A percentile compares a stretch with the other conserved stretches of the same genome.
Evolutionary conservation across 2,888 invertebrate species (phyloP).

Genomic region (Chymomyza amoena): DNA sequence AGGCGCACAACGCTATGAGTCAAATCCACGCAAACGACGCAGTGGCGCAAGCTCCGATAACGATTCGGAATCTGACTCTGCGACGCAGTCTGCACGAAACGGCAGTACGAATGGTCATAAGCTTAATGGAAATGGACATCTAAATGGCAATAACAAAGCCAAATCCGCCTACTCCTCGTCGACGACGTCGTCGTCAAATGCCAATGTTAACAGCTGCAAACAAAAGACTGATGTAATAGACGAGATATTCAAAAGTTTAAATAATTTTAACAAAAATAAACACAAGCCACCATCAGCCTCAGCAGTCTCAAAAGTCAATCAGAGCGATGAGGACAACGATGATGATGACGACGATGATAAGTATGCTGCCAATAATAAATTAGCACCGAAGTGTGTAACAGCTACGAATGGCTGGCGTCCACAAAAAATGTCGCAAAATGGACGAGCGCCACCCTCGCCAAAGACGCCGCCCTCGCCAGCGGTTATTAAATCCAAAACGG

Average conservation of each 20-base stretch:
- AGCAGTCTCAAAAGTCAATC: constrained; percentile 7
- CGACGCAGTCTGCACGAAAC: constrained; percentile 8
- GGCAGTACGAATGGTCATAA: constrained; percentile 47
- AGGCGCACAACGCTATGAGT: constrained; percentile 14
- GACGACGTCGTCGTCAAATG: constrained; percentile 37
- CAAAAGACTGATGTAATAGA: constrained; percentile 73
- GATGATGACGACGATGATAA: constrained; percentile 15
- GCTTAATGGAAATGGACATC: constrained; percentile 43
- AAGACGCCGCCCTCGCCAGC: constrained; percentile 76
- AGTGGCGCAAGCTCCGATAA: constrained; percentile 53
- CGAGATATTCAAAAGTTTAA: constrained; percentile 69
- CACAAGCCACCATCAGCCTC: constrained; percentile 12
- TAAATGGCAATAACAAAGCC: constrained; percentile 33
- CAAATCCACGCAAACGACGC: constrained; percentile 62
- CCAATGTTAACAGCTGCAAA: constrained; percentile 52
- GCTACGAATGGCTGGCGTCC: constrained; percentile 52
- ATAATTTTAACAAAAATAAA: constrained; percentile 43
- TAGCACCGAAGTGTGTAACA: not conserved
- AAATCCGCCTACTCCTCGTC: constrained; percentile 24
- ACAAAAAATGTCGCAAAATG: constrained; percentile 34
- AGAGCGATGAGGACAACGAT: constrained; percentile 25
- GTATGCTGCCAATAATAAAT: constrained; percentile 1
- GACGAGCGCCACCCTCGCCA: constrained; percentile 45
- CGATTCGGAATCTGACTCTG: constrained; percentile 34
- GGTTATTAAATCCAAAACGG: constrained; percentile 77